Percentiles rank a stretch among this genome's conserved stretches.
Evolutionary conservation across 2,888 invertebrate species (phyloP).

Genomic region (Dendrolimus houi): DNA sequence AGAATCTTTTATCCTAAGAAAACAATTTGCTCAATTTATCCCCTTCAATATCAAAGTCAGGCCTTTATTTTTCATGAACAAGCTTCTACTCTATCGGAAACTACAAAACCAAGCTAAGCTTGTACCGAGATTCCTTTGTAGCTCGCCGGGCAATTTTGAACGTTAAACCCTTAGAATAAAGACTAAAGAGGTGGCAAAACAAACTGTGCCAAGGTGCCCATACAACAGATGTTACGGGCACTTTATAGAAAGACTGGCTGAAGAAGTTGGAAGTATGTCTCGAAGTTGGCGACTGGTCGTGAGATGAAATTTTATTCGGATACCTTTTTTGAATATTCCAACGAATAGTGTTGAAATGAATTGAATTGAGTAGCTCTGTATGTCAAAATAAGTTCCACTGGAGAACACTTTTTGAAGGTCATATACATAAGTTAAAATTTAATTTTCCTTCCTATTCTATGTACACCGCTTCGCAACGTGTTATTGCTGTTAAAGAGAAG

Average conservation of each 20-base stretch:
- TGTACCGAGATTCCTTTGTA: slow-evolving; percentile 8
- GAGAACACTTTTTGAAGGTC: no score
- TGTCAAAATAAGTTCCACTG: no score
- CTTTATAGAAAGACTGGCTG: slow-evolving; percentile 39
- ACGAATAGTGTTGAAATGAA: background rate
- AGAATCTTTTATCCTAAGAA: background rate
- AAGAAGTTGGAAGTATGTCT: slow-evolving; percentile 41
- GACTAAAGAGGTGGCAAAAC: background rate
- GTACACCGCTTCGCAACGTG: no score
- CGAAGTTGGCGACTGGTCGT: slow-evolving; percentile 40
- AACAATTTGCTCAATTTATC: background rate
- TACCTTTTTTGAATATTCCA: slow-evolving; percentile 49
- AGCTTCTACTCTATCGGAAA: slow-evolving; percentile 43
- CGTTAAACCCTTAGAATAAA: background rate
- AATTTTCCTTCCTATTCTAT: no score
- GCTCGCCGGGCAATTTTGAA: background rate
- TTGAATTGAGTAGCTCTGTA: no score
- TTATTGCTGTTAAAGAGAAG: no score
- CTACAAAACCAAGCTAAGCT: slow-evolving; percentile 51
- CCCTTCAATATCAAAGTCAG: background rate
- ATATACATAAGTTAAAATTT: no score
- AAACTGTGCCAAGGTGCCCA: slow-evolving; percentile 40
- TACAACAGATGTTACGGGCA: slow-evolving; percentile 65
- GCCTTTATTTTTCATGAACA: slow-evolving; percentile 55
- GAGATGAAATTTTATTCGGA: slow-evolving; percentile 65